Evolutionary conservation across 2,113 vertebrate genomes (phyloP), one percentile per base, ranked within the genome.

Genomic region (Phyllopteryx taeniolatus): DNA sequence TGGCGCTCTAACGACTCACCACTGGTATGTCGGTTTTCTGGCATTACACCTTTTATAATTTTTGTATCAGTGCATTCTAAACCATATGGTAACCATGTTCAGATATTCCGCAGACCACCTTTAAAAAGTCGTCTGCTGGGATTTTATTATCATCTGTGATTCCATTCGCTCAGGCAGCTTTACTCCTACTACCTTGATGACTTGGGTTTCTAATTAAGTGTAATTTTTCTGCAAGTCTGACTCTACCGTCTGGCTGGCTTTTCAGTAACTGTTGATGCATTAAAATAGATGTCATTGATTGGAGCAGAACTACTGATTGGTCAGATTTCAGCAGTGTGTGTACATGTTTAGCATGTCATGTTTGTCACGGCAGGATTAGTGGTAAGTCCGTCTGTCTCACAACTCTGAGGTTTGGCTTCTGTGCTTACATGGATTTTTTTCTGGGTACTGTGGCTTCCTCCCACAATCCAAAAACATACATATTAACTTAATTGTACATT

Each of bases 251-350:
- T 49, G 22, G 56, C 20, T 31, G 57, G 12, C 57, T 59, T 33
- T 59, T 59, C 13, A 59, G 57, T 33, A 13, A 59, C 22, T 31
- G 27, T 59, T 59, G 57, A 31, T 59, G 12, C 27, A 27, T 11
- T 59, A 2, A 59, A 59, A 59, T 33, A 33, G 57, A 59, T 14
- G 27, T 15, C 5, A 13, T 59, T 59, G 57, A 59, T 14, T 33
- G 27, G 31, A 59, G 27, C 22, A 15, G 22, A 59, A 59, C 10
- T n/a, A 20, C 20, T 19, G 2, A 22, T 27, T n/a, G n/a, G 54
- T 57, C 54, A 22, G n/a, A 57, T 57, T 8, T 57, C 53, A 54
- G 54, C n/a, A 57, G 54, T 57, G n/a, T 57, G 54, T 59, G 57
- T 59, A 22, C 27, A 59, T 59, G n/a, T 31, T 31, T 14, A 13